Base-by-base conservation (phyloP, 2,113 vertebrate species). In the Poecilia latipinna region DNA sequence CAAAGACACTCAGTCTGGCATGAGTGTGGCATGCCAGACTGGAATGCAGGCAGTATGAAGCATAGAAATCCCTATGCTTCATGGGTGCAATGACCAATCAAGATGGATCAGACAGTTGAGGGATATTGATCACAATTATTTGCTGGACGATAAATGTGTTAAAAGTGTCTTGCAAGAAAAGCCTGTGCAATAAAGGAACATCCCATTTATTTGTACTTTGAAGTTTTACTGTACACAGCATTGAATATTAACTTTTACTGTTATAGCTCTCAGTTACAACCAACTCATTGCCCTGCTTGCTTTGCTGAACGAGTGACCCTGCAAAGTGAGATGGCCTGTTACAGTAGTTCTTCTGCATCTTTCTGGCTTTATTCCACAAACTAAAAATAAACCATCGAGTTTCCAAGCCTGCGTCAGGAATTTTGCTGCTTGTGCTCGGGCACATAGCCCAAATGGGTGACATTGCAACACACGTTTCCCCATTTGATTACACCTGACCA, bases 331-430 rank as follows among this genome's bases (percentile, higher is more conserved):
- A 12, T 3, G 7, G 69, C 33, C 74, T 31, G 83, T 84, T 87
- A 87, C 82, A 80, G 86, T 75, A 82, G 74, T 68, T 72, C 68
- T 57, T 60, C 57, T 79, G 80, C 74, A 74, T 80, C 74, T 67
- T 60, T 42, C 65, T 90, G 92, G 86, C 84, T 62, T 66, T 67
- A 22, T 42, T 35, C 86, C 88, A 91, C 79, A 73, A 66, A 66
- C 70, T 88, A 91, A 90, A 90, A 91, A 92, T 92, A 90, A 86
- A 91, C 48, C 32, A 8, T 12, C 0, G 28, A 68, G 69, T 63
- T 77, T 65, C 61, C 31, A 72, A 74, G 48, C 70, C 48, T 31
- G 74, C 54, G 70, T 82, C 76, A 61, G 76, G 68, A 68, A 35
- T 83, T 84, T 84, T 84, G 83, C 87, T 71, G 57, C 60, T 29